Percentiles rank a stretch among this genome's conserved stretches.
These are phyloP conservation scores for Eubasilissa splendida DNA, from an alignment of 2,888 invertebrate genomes.

Conservation along the genomic window DNA sequence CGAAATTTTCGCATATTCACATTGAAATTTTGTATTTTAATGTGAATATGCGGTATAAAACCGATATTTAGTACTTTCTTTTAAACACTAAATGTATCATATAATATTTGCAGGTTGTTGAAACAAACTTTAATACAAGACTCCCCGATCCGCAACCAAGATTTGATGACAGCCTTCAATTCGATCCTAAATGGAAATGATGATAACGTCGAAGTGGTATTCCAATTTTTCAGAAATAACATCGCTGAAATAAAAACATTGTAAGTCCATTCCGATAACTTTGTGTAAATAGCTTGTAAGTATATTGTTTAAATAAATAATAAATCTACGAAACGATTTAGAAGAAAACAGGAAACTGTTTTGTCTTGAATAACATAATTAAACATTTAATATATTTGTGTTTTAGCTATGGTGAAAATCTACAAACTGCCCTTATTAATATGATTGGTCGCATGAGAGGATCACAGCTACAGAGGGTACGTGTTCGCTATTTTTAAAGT, in stretches of 20 bases:
- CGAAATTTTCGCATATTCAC: no score
- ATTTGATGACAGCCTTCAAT: constrained; percentile 67
- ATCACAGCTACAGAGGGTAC: constrained; percentile 62
- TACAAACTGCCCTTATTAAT: constrained; percentile 63
- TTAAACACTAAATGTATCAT: no score
- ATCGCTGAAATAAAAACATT: constrained; percentile 64
- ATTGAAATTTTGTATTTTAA: no score
- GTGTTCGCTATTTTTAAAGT: not conserved
- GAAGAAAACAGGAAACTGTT: no score
- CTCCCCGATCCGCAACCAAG: constrained; percentile 65
- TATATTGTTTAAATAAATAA: not conserved
- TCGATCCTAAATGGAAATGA: constrained; percentile 71
- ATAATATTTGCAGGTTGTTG: constrained; percentile 48
- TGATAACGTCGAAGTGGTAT: constrained; percentile 71
- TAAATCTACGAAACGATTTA: no score
- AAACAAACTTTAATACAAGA: constrained; percentile 40
- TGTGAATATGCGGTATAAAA: no score
- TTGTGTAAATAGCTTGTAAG: no score
- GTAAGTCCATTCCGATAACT: constrained; percentile 62
- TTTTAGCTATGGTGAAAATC: constrained; percentile 63
- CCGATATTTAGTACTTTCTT: no score
- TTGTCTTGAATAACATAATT: no score
- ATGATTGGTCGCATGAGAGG: constrained; percentile 59
- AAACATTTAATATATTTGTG: not conserved
- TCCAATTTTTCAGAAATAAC: constrained; percentile 69